A percentile compares a stretch with the other conserved stretches of the same genome.
Conservation (phyloP, 37 sponge, comb jelly and placozoan species). For the Mnemiopsis leidyi region DNA sequence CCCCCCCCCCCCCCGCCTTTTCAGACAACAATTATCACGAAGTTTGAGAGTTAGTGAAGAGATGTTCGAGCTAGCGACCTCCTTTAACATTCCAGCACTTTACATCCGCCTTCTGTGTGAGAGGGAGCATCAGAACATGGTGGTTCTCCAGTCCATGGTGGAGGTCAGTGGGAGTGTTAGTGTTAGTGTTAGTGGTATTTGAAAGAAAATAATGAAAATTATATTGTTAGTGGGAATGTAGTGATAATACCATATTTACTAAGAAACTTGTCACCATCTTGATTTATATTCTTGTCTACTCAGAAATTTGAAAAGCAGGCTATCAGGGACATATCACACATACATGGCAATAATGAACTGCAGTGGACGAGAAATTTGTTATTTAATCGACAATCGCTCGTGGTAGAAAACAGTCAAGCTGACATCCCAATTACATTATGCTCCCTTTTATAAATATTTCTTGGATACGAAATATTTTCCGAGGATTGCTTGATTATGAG, state of each 20-base stretch:
- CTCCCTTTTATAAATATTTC: too few relatives aligned
- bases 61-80: slow-evolving; percentile 50
- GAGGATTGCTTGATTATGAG: too few relatives aligned
- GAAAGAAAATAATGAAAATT: too few relatives aligned
- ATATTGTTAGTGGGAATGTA: neutral
- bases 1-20: neutral
- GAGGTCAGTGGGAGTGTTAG: slow-evolving; percentile 14
- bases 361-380: too few relatives aligned
- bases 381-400: too few relatives aligned
- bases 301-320: neutral
- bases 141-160: slow-evolving; percentile 7
- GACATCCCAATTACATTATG: too few relatives aligned
- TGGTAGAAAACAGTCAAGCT: too few relatives aligned
- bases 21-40: neutral
- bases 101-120: slow-evolving; percentile 15
- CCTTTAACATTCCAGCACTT: slow-evolving; percentile 36
- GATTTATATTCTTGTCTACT: neutral
- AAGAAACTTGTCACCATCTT: neutral
- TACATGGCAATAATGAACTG: too few relatives aligned
- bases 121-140: neutral
- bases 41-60: slow-evolving; percentile 38
- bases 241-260: neutral
- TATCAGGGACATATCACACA: too few relatives aligned
- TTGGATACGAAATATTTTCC: too few relatives aligned
- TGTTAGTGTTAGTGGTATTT: too few relatives aligned